Evolutionary conservation across 2,888 invertebrate genomes (phyloP), one percentile per base, ranked within the genome.

Genomic region (Choristoneura rosaceana): DNA sequence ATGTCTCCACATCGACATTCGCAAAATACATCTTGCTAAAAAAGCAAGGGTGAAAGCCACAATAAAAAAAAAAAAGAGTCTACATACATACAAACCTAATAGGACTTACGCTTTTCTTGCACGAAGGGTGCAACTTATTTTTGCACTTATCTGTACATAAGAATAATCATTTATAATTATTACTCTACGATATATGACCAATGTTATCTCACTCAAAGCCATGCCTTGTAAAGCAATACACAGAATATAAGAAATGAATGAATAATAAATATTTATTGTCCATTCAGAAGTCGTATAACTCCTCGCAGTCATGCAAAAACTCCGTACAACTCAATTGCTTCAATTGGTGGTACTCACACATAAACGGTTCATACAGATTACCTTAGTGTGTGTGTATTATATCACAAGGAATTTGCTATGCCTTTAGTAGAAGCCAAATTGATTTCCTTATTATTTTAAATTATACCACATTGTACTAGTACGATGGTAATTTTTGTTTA

Each of bases 371-470:
- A 41, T 60, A 38, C 15, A 15, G 5, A n/a, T 25, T 3, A 25
- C 4, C 5, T 3, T 17, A 52, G 15, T n/a, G 9, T 61, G 41
- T 41, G 55, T 55, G 55, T 25, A 25, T 38, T 38, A 55, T 55
- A 25, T 4, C 17, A 17, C 12, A 12, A 25, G 17, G 25, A 10
- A 55, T 55, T 55, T 55, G 55, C 25, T 25, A 55, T 55, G 25
- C 25, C 55, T 55, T 25, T 8, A 1, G 25, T 10, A 25, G 1
- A 10, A 25, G 55, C 52, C 52, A 52, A 55, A 55, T 25, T 55
- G 55, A 55, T 55, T 55, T 55, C 55, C 55, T 55, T 55, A 55
- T 55, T 55, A 55, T 55, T 55, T 55, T 15, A 60, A 38, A 60
- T 34, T 38, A 60, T 60, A 38, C 15, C n/a, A 38, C 38, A n/a